Percentiles rank a stretch among this genome's conserved stretches.
Conservation (phyloP, 2,888 invertebrate species). For the Heliconius ethilla region DNA sequence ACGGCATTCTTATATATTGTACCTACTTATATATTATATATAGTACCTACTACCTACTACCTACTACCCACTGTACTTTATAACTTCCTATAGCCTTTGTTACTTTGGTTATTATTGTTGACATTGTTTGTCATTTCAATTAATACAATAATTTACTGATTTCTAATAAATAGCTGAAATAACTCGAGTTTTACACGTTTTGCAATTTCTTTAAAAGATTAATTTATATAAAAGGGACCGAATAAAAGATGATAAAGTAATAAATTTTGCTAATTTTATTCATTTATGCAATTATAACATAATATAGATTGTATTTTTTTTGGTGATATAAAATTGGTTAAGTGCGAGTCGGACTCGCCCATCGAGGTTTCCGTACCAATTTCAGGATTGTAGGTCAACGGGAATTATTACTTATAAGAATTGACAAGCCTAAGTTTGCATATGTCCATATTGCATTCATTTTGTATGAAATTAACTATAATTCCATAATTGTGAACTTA, state of each 20-base stretch:
- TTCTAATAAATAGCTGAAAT: neutral
- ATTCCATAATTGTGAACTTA: neutral
- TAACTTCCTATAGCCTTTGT: slow-evolving; percentile 9
- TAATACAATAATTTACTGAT: neutral
- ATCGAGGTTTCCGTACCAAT: no score
- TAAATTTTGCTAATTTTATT: neutral
- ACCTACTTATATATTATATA: slow-evolving; percentile 28
- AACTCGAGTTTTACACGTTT: neutral
- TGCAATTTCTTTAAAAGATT: neutral
- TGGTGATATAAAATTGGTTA: no score
- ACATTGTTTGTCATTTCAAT: neutral
- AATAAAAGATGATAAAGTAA: neutral
- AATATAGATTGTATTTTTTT: no score
- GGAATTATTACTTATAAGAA: no score
- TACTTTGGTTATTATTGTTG: neutral
- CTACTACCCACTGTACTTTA: slow-evolving; percentile 23
- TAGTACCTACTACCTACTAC: slow-evolving; percentile 37
- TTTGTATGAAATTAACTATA: neutral
- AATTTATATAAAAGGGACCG: no score
- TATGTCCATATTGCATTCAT: neutral
- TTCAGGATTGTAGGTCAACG: no score
- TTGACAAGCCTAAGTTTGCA: no score
- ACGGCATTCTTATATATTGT: slow-evolving; percentile 47
- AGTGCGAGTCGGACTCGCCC: no score
- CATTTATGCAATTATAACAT: neutral